Base-by-base conservation (phyloP, 2,797 vertebrate genomes). In the Sebastes dallii region DNA sequence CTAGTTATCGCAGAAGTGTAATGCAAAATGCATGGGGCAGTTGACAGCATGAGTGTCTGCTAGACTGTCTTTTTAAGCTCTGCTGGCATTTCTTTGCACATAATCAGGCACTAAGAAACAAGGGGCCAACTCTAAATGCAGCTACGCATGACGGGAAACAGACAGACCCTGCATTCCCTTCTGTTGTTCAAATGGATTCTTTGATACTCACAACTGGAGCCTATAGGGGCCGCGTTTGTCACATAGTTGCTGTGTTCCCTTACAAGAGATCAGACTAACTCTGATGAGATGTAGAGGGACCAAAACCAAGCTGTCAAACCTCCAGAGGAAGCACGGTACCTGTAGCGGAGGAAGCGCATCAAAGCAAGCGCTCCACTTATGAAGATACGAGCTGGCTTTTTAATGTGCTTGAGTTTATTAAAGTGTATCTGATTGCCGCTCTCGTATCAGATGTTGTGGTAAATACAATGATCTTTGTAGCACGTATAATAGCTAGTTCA, bases 151-250 rank as follows among this genome's bases (percentile, higher is more conserved):
- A 77, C 30, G 25, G 29, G 72, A 72, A 88, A 72, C 50, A 72
- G 59, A 66, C 11, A 76, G 18, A 68, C 16, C 13, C 50, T 60
- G 66, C 56, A 14, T 65, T 80, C 39, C 32, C 60, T 46, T 71
- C 39, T 81, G 50, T 78, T 79, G 86, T 83, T 86, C 66, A 78
- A 73, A 86, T 73, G 77, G 64, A 80, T 50, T 68, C 65, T 85
- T 83, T 91, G 80, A 78, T 75, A 60, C 25, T 0, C 60, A 72
- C 64, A 52, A 76, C 2, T 13, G 79, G 72, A 81, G 66, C 56
- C 82, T 78, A 14, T 32, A 18, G 83, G 86, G 83, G 62, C 70
- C 13, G 1, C 27, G 32, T 82, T 86, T 83, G 87, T 90, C 79
- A 83, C 78, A 50, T 46, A 77, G 75, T 77, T 29, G 18, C 81